Conservation (phyloP, 2,888 invertebrate species). For the Leptogaster cylindrica region DNA sequence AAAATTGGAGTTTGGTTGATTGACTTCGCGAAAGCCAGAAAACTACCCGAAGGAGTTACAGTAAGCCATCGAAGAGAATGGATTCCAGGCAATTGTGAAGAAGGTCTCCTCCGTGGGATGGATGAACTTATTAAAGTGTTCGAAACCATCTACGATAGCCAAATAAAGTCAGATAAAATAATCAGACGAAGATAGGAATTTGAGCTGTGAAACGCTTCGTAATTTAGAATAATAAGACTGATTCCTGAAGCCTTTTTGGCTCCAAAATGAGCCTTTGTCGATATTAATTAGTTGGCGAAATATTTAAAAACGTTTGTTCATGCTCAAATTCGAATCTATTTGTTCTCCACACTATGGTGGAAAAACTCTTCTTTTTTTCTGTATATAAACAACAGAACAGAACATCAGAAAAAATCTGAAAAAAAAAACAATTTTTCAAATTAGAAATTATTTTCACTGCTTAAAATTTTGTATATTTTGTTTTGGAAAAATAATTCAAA, state of each 20-base stretch:
- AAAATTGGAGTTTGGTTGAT: conserved; percentile 95
- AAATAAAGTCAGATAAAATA: conserved; percentile 44
- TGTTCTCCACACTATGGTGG: too few relatives aligned
- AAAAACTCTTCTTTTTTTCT: too few relatives aligned
- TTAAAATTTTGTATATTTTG: too few relatives aligned
- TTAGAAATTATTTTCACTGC: too few relatives aligned
- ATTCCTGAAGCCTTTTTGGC: background rate
- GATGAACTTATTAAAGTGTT: conserved; percentile 86
- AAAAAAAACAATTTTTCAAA: too few relatives aligned
- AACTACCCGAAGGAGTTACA: conserved; percentile 70
- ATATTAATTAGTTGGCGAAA: background rate
- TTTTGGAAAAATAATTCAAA: too few relatives aligned
- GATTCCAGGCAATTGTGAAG: conserved; percentile 95
- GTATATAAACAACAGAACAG: too few relatives aligned
- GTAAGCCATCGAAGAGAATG: conserved; percentile 84
- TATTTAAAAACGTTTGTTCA: too few relatives aligned
- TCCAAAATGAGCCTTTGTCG: background rate
- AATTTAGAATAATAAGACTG: background rate
- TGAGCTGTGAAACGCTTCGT: background rate
- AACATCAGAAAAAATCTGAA: too few relatives aligned
- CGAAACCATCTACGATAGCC: conserved; percentile 58
- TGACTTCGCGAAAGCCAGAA: conserved; percentile 93
- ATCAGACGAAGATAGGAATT: conserved; percentile 41
- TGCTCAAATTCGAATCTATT: too few relatives aligned
- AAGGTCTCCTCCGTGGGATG: conserved; percentile 90